Evolutionary conservation across 2,888 invertebrate genomes (phyloP), one percentile per base, ranked within the genome.

Genomic region (Lasioglossum oenotherae): DNA sequence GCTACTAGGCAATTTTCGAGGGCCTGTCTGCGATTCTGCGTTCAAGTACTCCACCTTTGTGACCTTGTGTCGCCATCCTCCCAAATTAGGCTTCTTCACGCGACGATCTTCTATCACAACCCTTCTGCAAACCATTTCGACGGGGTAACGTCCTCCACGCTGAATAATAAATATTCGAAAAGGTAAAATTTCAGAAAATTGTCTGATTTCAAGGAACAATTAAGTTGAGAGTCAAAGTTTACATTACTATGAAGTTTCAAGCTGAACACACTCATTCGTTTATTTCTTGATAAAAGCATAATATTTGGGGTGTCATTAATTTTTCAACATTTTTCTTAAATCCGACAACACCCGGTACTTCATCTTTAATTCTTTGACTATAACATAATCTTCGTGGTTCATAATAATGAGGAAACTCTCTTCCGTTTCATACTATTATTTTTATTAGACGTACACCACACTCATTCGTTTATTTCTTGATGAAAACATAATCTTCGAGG

Each of bases 11-110:
- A 96, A 89, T 91, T 96, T 96, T 77, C 96, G 96, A 67, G 97
- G 97, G 0, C 97, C 97, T 6, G 98, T 98, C 95, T 99, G 98
- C 0, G 98, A 97, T 87, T 96, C 97, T 4, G 98, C 98, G 95
- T 99, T 97, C 91, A 98, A 97, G 94, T 97, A 99, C 91, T 97
- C 96, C 14, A 96, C 95, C 38, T 97, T 97, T 80, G 97, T 98
- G 78, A 96, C 93, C 89, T 96, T 96, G 94, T 99, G 96, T 84
- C 96, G 96, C 95, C 97, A 99, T 53, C 99, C 99, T 77, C 98
- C 98, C 89, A 97, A 95, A 95, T 97, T 98, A 0, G 98, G 98
- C 93, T 98, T 98, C 49, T 44, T 31, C 41, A 88, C 78, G 16
- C n/a, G 85, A 49, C 96, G 95, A 91, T 96, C 96, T 87, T 96